Percentiles rank a stretch among this genome's conserved stretches.
phyloP scores from a whole-genome alignment of 2,797 vertebrate species.

The Hypotaenidia philippensis region DNA sequence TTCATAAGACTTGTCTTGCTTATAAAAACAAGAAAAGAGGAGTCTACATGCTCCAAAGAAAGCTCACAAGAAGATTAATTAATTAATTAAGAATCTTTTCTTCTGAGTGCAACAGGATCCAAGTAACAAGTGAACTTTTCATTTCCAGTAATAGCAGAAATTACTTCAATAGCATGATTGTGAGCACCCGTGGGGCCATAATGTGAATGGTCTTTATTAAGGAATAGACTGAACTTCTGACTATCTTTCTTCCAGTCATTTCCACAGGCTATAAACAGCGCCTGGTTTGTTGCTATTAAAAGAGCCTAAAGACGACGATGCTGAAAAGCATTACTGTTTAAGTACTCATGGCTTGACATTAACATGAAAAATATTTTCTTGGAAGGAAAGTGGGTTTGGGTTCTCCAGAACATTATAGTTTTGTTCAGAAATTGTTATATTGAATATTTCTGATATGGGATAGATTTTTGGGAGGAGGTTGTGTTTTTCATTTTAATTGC shows the following conservation, averaged over 20 bases:
- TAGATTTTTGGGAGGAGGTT: background rate
- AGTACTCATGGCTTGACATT: conserved; percentile 18
- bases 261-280: conserved; percentile 69
- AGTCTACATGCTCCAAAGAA: background rate
- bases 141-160: conserved; percentile 72
- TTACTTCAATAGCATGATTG: conserved; percentile 74
- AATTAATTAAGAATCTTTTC: conserved; percentile 69
- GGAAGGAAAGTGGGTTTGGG: conserved; percentile 2
- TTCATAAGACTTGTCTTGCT: background rate
- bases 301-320: conserved; percentile 23
- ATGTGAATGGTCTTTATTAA: conserved; percentile 71
- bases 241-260: conserved; percentile 68
- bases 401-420: background rate
- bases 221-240: conserved; percentile 64
- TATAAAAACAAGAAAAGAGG: background rate
- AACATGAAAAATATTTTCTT: conserved; percentile 59
- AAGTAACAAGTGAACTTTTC: conserved; percentile 73
- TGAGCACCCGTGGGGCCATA: conserved; percentile 61
- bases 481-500: background rate
- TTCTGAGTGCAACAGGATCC: conserved; percentile 66
- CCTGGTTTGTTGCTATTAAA: conserved; percentile 68
- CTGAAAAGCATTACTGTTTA: conserved; percentile 65
- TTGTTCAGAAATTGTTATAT: background rate
- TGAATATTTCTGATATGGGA: background rate
- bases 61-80: conserved; percentile 58